These are phyloP conservation scores for Cyprinodon diabolis DNA, from an alignment of 2,797 vertebrate genomes.

Conservation along the genomic window DNA sequence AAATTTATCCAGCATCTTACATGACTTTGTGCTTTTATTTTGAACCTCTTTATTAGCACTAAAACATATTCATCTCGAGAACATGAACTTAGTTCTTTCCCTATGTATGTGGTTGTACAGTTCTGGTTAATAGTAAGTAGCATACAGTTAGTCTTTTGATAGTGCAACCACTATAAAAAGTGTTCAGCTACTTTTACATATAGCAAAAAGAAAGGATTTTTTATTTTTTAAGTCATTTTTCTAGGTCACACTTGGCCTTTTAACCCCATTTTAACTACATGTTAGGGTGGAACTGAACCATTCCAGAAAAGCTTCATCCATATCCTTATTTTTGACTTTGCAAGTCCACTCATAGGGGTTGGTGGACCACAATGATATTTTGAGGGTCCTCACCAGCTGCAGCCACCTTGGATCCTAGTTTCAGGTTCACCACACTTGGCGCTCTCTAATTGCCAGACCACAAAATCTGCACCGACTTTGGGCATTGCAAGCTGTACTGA, in stretches of 20 bases:
- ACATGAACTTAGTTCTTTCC: not conserved
- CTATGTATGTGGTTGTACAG: too few relatives aligned
- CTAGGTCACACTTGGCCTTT: not conserved
- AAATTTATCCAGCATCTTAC: not conserved
- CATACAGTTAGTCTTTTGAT: not conserved
- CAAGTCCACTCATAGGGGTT: slow-evolving; percentile 5
- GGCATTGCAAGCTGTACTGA: slow-evolving; percentile 29
- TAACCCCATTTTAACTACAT: not conserved
- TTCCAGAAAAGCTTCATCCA: not conserved
- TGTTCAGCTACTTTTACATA: not conserved
- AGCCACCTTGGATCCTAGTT: slow-evolving; percentile 21
- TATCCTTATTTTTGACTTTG: not conserved
- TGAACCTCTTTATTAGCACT: not conserved
- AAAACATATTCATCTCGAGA: not conserved
- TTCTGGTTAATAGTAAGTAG: not conserved
- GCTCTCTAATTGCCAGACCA: slow-evolving; percentile 66
- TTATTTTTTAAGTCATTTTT: not conserved
- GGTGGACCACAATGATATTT: slow-evolving; percentile 34
- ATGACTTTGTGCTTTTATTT: not conserved
- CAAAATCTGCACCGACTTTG: slow-evolving; percentile 62
- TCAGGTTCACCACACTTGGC: slow-evolving; percentile 27
- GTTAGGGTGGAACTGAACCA: not conserved
- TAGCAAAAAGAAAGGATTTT: not conserved
- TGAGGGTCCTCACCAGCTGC: slow-evolving; percentile 33
- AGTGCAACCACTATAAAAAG: too few relatives aligned